These are phyloP conservation scores for Bagarius yarrelli DNA, from an alignment of 2,113 vertebrate species.

Conservation along the genomic window DNA sequence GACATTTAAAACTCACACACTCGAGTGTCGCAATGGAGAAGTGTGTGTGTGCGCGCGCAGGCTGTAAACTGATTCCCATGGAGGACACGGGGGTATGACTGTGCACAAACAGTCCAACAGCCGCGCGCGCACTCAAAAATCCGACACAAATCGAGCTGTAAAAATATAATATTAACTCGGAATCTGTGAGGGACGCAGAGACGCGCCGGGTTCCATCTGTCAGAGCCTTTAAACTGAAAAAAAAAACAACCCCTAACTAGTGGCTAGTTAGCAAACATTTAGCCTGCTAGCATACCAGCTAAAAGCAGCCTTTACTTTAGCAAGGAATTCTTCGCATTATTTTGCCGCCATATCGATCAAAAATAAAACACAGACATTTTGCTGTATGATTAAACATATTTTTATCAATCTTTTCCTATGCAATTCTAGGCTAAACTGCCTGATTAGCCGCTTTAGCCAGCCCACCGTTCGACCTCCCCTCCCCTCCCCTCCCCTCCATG, in stretches of 20 bases:
- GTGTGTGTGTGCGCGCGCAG: not conserved
- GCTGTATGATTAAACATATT: not conserved
- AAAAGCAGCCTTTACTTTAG: not conserved
- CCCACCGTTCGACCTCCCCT: not conserved
- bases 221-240: conserved; percentile 23
- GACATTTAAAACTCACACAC: not conserved
- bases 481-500: not conserved
- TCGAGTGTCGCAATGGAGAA: not conserved
- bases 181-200: not conserved
- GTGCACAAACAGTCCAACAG: conserved; percentile 51
- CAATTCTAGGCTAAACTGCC: not conserved
- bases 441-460: not conserved
- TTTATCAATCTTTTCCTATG: not conserved
- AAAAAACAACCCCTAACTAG: conserved; percentile 32
- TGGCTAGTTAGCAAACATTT: conserved; percentile 36
- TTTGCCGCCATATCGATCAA: not conserved
- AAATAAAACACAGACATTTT: not conserved
- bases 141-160: not conserved
- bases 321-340: not conserved
- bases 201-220: not conserved
- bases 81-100: conserved; percentile 51
- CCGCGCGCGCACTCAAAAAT: not conserved
- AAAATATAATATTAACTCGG: too few relatives aligned
- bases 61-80: conserved; percentile 22
- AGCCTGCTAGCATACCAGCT: conserved; percentile 14